These are phyloP conservation scores for Falcaria lacertinaria DNA, from an alignment of 2,888 invertebrate genomes.

Conservation along the genomic window DNA sequence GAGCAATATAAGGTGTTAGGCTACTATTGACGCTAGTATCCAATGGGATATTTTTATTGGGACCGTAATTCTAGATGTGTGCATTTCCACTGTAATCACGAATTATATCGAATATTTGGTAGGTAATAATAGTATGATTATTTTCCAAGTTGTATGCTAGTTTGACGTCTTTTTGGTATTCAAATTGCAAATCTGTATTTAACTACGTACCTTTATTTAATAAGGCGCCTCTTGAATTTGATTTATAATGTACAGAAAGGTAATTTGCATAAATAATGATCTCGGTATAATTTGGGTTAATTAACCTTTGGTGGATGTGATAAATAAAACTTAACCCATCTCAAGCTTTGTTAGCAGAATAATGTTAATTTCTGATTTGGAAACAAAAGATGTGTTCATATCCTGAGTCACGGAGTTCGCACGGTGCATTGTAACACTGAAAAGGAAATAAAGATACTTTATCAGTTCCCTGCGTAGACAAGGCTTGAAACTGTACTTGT, in stretches of 20 bases:
- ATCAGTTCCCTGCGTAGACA: constrained; percentile 51
- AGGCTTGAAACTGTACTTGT: constrained; percentile 40
- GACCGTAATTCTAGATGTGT: not conserved
- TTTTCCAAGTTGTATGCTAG: too few species aligned
- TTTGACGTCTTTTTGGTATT: too few species aligned
- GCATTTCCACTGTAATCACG: too few species aligned
- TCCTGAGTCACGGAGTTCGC: constrained; percentile 25
- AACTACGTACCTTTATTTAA: too few species aligned
- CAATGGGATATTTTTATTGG: not conserved
- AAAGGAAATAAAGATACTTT: constrained; percentile 55
- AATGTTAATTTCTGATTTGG: not conserved
- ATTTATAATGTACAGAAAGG: too few species aligned
- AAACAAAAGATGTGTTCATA: not conserved
- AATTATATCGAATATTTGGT: too few species aligned
- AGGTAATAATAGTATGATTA: too few species aligned
- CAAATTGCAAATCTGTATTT: too few species aligned
- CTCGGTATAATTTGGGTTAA: too few species aligned
- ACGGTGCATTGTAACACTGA: constrained; percentile 39
- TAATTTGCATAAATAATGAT: too few species aligned
- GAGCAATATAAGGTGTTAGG: not conserved
- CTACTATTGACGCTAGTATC: not conserved
- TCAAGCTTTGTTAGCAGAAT: not conserved
- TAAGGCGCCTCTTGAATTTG: too few species aligned
- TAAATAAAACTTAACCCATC: not conserved
- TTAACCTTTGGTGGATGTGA: too few species aligned